A percentile compares a stretch with the other conserved stretches of the same genome.
These are phyloP conservation scores for Ceuthmochares aereus DNA, from an alignment of 2,113 vertebrate genomes.

Conservation along the genomic window DNA sequence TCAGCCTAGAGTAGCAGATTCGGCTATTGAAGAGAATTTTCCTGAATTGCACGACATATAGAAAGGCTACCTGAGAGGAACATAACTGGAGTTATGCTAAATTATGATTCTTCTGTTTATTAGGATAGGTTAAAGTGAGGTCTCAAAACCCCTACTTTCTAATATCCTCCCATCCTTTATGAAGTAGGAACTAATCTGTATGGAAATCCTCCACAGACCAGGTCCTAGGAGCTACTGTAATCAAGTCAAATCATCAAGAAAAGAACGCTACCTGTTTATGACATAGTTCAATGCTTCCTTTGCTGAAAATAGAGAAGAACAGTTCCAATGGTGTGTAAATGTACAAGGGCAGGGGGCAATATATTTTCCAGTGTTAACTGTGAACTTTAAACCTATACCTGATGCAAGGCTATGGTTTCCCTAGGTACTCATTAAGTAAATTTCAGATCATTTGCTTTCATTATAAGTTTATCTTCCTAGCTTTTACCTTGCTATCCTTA, in stretches of 20 bases:
- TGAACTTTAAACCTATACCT: neutral
- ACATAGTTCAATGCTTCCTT: neutral
- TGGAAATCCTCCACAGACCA: neutral
- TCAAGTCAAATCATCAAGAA: neutral
- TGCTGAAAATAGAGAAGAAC: neutral
- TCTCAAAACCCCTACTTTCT: neutral
- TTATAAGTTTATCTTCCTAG: neutral
- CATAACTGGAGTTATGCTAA: neutral
- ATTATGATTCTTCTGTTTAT: neutral
- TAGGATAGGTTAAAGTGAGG: neutral
- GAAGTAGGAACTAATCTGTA: neutral
- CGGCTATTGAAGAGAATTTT: neutral
- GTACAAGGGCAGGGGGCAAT: fast-evolving
- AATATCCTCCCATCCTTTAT: neutral
- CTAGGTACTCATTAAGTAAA: neutral
- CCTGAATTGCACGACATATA: neutral
- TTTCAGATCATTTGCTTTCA: neutral
- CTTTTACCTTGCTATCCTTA: neutral
- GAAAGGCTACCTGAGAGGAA: neutral
- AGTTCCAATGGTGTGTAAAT: neutral
- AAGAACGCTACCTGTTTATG: neutral
- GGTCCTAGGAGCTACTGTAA: neutral
- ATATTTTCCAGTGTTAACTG: neutral
- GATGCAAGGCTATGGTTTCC: neutral
- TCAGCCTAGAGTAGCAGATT: neutral